phyloP scores from a whole-genome alignment of 2,797 vertebrate species.

The Fistularia commersonii region DNA sequence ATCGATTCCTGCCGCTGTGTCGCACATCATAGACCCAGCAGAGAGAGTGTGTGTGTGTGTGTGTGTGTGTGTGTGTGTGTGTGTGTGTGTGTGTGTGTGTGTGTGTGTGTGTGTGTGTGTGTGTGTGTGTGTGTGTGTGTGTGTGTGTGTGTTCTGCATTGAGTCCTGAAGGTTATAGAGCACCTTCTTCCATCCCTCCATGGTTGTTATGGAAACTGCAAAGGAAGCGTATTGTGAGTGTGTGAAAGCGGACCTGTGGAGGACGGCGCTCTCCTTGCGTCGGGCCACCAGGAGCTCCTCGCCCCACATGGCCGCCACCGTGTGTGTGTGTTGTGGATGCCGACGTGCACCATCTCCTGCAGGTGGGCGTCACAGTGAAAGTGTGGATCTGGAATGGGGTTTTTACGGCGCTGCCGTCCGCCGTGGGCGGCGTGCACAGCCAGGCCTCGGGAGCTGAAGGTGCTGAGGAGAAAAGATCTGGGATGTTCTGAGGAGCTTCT shows the following conservation, averaged over 20 bases:
- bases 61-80: not conserved
- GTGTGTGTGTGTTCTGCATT: conserved; percentile 31
- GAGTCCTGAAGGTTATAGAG: conserved; percentile 74
- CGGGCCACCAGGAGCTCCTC: too few species aligned
- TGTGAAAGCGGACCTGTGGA: conserved; percentile 55
- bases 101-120: conserved; percentile 3
- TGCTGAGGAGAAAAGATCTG: too few species aligned
- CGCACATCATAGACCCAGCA: not conserved
- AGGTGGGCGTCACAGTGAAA: too few species aligned
- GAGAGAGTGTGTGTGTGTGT: not conserved
- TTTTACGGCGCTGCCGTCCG: too few species aligned
- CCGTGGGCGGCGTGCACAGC: too few species aligned
- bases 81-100: conserved; percentile 3
- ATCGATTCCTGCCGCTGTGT: too few species aligned
- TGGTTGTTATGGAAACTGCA: conserved; percentile 79
- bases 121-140: conserved; percentile 10
- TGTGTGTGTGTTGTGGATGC: too few species aligned
- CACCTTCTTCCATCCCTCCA: conserved; percentile 57
- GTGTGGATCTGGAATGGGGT: conserved; percentile 34
- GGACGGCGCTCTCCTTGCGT: too few species aligned
- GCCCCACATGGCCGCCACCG: too few species aligned
- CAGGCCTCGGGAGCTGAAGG: too few species aligned
- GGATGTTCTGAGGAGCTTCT: too few species aligned
- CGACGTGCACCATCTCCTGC: too few species aligned
- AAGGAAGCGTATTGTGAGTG: conserved; percentile 71